phyloP scores from a whole-genome alignment of 2,797 vertebrate species.

The Chaetophractus vellerosus region DNA sequence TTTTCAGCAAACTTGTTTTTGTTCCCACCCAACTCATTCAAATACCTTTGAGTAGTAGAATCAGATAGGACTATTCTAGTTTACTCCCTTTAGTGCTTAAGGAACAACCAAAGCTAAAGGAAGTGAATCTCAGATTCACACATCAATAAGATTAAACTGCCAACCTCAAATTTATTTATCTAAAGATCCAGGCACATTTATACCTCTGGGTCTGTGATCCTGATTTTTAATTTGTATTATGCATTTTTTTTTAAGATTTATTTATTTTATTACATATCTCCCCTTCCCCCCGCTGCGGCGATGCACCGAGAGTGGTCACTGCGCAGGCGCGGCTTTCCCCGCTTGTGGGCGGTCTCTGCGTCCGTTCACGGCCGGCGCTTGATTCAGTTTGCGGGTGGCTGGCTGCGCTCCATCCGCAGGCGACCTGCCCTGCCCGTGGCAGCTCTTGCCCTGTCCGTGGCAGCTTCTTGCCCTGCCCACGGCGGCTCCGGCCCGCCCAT shows the following conservation, averaged over 20 bases:
- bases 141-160: background rate
- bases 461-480: too few species aligned
- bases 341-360: too few species aligned
- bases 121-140: background rate
- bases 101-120: background rate
- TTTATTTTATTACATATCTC: too few species aligned
- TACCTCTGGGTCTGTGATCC: background rate
- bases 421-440: too few species aligned
- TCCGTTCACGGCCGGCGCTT: too few species aligned
- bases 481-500: too few species aligned
- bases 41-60: background rate
- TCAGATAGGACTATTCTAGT: slow-evolving; percentile 48
- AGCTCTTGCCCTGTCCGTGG: too few species aligned
- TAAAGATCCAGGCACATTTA: background rate
- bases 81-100: slow-evolving; percentile 45
- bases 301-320: too few species aligned
- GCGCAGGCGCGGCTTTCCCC: too few species aligned
- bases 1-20: slow-evolving; percentile 12
- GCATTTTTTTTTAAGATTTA: slow-evolving; percentile 12
- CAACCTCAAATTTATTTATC: background rate
- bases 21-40: slow-evolving; percentile 6
- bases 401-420: too few species aligned
- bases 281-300: too few species aligned
- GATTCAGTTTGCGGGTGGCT: too few species aligned
- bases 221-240: slow-evolving; percentile 26